phyloP scores from a whole-genome alignment of 2,797 vertebrate genomes.

The Esox masquinongy region DNA sequence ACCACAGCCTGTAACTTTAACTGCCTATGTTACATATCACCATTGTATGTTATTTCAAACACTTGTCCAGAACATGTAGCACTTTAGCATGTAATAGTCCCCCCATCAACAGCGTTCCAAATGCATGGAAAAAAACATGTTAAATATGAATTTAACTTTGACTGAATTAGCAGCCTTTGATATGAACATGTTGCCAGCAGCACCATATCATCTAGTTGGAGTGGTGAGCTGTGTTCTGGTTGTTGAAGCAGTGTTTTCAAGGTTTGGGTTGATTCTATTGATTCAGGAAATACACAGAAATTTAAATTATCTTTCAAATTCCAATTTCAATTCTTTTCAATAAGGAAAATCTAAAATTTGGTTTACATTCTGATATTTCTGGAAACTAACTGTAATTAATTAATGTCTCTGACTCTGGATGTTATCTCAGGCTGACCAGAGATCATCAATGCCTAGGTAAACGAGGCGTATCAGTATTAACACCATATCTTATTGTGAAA shows the following conservation, averaged over 20 bases:
- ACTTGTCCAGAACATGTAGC: constrained; percentile 14
- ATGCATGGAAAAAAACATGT: constrained; percentile 19
- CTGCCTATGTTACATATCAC: neutral
- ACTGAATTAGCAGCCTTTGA: constrained; percentile 33
- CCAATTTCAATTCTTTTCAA: neutral
- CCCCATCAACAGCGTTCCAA: constrained; percentile 23
- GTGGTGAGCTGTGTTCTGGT: neutral
- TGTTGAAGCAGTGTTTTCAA: neutral
- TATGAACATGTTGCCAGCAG: constrained; percentile 17
- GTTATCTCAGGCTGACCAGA: neutral
- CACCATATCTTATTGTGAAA: neutral
- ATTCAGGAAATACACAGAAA: constrained; percentile 1
- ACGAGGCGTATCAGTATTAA: neutral
- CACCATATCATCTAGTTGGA: neutral
- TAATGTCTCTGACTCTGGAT: neutral
- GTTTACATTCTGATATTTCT: neutral
- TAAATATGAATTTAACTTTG: constrained; percentile 23
- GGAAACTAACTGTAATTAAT: neutral
- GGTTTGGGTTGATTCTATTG: neutral
- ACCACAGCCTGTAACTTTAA: neutral
- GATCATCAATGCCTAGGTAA: neutral
- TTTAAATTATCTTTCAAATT: neutral
- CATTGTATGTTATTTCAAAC: neutral
- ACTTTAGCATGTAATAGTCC: constrained; percentile 15
- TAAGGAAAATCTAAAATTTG: neutral